These are phyloP conservation scores for Loxodonta africana DNA, from an alignment of 2,113 vertebrate species.

Conservation along the genomic window DNA sequence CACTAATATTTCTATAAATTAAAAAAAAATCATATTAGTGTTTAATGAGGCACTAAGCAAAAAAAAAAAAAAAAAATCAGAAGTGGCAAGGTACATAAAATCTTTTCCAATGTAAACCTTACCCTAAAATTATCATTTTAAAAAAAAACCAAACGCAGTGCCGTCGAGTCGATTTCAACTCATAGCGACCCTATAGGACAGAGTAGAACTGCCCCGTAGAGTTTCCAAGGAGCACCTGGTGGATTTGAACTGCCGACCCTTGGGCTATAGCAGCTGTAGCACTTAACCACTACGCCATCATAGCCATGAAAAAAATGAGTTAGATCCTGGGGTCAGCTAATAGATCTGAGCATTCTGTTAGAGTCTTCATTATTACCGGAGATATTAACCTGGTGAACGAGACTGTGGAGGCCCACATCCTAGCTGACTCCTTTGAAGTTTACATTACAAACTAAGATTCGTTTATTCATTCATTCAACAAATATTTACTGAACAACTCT, in stretches of 20 bases:
- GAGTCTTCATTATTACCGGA: not conserved
- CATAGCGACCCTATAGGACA: too few relatives aligned
- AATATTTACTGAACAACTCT: not conserved
- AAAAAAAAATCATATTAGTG: conserved; percentile 15
- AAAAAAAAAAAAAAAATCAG: not conserved
- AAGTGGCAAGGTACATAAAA: conserved; percentile 1
- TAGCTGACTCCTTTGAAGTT: not conserved
- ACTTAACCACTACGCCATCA: not conserved
- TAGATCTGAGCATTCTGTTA: not conserved
- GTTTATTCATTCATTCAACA: not conserved
- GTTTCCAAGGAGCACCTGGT: too few relatives aligned
- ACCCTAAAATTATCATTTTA: not conserved
- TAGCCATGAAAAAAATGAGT: not conserved
- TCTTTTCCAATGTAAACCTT: conserved; percentile 24
- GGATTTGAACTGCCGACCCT: too few relatives aligned
- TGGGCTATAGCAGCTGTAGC: too few relatives aligned
- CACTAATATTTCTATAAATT: conserved; percentile 40
- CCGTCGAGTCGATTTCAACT: too few relatives aligned
- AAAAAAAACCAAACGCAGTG: too few relatives aligned
- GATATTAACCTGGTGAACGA: not conserved
- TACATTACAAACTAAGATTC: conserved; percentile 1
- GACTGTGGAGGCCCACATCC: not conserved
- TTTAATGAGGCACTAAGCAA: not conserved
- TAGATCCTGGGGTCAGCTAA: not conserved
- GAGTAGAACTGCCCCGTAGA: too few relatives aligned